A percentile compares a stretch with the other conserved stretches of the same genome.
These are phyloP conservation scores for Philopotamus ludificatus DNA, from an alignment of 1,140 invertebrate genomes.

Conservation along the genomic window DNA sequence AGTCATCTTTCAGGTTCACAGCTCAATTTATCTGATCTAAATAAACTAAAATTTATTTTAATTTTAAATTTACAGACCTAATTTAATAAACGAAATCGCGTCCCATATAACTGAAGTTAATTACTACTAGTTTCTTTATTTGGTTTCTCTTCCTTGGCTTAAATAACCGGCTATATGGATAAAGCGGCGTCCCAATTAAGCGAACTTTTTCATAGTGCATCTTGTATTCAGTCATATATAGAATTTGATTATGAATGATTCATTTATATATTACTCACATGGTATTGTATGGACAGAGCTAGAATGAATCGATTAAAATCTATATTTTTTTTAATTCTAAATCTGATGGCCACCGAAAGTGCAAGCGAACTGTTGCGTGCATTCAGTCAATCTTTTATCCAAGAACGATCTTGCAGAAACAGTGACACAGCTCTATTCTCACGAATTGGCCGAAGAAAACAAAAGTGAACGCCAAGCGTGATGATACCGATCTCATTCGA, in stretches of 20 bases:
- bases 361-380: constrained; percentile 17
- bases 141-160: no score
- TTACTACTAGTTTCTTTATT: no score
- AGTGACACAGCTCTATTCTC: constrained; percentile 1
- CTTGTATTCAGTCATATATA: not conserved
- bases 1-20: no score
- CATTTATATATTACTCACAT: not conserved
- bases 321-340: not conserved
- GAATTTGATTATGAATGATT: not conserved
- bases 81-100: no score
- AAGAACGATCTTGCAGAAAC: not conserved
- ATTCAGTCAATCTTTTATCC: constrained; percentile 15
- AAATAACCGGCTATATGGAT: no score
- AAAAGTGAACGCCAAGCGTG: constrained; percentile 10
- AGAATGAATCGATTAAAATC: not conserved
- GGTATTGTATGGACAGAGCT: not conserved
- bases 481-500: constrained; percentile 4
- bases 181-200: no score
- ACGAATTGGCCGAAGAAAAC: constrained; percentile 9
- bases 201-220: not conserved
- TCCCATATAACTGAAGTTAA: no score
- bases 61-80: no score
- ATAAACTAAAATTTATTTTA: no score
- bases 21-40: no score
- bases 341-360: constrained; percentile 11